Conservation (phyloP, 2,888 invertebrate species). For the Imbricaverruca yamaguchii region DNA sequence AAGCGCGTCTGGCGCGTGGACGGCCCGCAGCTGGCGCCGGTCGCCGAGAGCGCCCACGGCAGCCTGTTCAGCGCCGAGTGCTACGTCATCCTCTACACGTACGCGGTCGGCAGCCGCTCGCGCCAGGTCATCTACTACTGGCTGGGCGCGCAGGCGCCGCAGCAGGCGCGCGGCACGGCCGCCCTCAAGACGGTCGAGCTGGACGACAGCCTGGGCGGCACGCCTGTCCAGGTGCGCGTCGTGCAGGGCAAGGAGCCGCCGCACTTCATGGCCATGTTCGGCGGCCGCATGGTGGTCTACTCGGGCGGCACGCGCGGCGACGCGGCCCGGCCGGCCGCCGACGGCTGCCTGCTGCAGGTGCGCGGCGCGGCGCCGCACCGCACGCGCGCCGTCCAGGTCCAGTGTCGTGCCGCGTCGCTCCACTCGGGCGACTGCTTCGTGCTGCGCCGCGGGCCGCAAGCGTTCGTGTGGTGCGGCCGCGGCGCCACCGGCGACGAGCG, state of each 20-base stretch:
- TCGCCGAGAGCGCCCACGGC: slow-evolving; percentile 59
- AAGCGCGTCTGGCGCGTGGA: slow-evolving; percentile 62
- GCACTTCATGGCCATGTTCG: slow-evolving; percentile 82
- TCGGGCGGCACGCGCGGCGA: slow-evolving; percentile 32
- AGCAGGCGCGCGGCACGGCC: slow-evolving; percentile 65
- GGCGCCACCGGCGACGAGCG: slow-evolving; percentile 87
- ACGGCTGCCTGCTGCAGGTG: slow-evolving; percentile 63
- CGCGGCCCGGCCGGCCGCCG: too few relatives aligned
- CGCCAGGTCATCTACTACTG: slow-evolving; percentile 66
- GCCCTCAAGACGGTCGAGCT: slow-evolving; percentile 49
- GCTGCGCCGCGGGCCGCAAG: slow-evolving; percentile 51
- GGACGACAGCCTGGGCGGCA: slow-evolving; percentile 47
- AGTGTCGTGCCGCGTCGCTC: slow-evolving; percentile 54
- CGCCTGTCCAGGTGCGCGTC: slow-evolving; percentile 59
- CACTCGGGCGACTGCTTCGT: slow-evolving; percentile 79
- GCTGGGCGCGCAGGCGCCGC: slow-evolving; percentile 68
- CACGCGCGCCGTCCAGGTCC: slow-evolving; percentile 59
- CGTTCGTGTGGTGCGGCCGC: slow-evolving; percentile 78
- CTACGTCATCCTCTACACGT: slow-evolving; percentile 75
- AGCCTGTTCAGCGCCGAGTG: slow-evolving; percentile 72
- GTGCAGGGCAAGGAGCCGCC: slow-evolving; percentile 84
- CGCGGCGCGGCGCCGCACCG: slow-evolving; percentile 66
- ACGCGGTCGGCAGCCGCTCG: slow-evolving; percentile 53
- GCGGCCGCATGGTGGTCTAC: slow-evolving; percentile 63
- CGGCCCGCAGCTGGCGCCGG: slow-evolving; percentile 53